phyloP scores from a whole-genome alignment of 2,113 vertebrate genomes.

The Camelus dromedarius region DNA sequence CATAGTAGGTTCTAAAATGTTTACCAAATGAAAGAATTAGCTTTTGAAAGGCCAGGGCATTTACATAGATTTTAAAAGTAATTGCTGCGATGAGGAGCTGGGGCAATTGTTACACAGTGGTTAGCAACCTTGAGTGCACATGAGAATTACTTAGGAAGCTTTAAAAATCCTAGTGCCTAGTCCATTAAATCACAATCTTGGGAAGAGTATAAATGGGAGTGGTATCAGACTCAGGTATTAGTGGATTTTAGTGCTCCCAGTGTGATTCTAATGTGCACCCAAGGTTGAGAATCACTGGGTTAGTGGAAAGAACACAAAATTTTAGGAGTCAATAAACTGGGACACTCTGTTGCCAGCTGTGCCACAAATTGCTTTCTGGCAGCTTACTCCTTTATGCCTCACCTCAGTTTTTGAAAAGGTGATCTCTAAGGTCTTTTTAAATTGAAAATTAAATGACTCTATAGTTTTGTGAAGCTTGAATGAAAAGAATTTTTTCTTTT shows the following conservation, averaged over 20 bases:
- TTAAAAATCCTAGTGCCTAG: neutral
- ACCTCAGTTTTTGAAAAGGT: conserved; percentile 60
- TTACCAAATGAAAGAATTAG: conserved; percentile 56
- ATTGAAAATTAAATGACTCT: conserved; percentile 43
- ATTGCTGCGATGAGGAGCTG: neutral
- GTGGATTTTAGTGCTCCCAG: neutral
- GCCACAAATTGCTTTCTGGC: conserved; percentile 32
- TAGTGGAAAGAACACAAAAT: conserved; percentile 60
- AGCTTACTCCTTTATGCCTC: neutral
- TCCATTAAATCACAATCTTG: conserved; percentile 36
- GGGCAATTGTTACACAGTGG: neutral
- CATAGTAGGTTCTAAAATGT: conserved; percentile 54
- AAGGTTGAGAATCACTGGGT: conserved; percentile 47
- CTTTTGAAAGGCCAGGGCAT: conserved; percentile 32
- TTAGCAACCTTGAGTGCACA: conserved; percentile 41
- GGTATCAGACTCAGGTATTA: neutral
- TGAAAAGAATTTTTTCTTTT: conserved; percentile 82
- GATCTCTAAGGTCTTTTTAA: neutral
- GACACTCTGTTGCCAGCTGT: neutral
- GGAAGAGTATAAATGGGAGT: neutral
- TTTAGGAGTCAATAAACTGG: conserved; percentile 37
- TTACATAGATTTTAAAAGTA: conserved; percentile 54
- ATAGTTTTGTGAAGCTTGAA: conserved; percentile 61
- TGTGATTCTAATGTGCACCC: conserved; percentile 29
- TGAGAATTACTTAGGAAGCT: conserved; percentile 34